Conservation (phyloP, 2,888 invertebrate species). For the Archaeoteleia sp. region DNA sequence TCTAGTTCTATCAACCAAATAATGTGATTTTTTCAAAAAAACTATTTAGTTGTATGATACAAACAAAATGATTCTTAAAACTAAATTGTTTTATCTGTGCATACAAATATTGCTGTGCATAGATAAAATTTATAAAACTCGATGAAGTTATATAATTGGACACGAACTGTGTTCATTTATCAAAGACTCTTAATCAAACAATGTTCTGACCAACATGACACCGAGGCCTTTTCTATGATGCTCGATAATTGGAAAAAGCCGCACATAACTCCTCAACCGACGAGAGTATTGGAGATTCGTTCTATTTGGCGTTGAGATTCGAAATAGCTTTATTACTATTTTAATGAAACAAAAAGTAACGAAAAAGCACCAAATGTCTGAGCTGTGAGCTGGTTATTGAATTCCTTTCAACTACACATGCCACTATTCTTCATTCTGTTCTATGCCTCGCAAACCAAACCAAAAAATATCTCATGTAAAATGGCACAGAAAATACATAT, state of each 20-base stretch:
- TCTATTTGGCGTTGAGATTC: slow-evolving; percentile 11
- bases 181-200: slow-evolving; percentile 20
- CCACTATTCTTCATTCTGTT: slow-evolving; percentile 5
- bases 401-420: slow-evolving; percentile 10
- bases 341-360: slow-evolving; percentile 4
- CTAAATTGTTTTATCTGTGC: too few species aligned
- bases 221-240: slow-evolving; percentile 8
- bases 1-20: too few species aligned
- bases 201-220: slow-evolving; percentile 9
- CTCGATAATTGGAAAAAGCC: slow-evolving; percentile 18
- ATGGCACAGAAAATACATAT: too few species aligned
- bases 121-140: neutral
- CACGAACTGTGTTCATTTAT: slow-evolving; percentile 4
- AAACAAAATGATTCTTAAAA: too few species aligned
- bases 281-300: slow-evolving; percentile 13
- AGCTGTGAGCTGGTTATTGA: slow-evolving; percentile 3
- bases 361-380: slow-evolving; percentile 6
- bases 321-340: slow-evolving; percentile 13
- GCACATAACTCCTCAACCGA: slow-evolving; percentile 11
- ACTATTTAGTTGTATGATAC: too few species aligned
- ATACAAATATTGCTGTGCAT: too few species aligned
- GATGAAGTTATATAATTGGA: slow-evolving; percentile 1
- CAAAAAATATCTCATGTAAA: too few species aligned
- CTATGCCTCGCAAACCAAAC: neutral
- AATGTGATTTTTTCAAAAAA: too few species aligned